Evolutionary conservation across 2,797 vertebrate genomes (phyloP).

Genomic region (Parotocinclus haroldoi): DNA sequence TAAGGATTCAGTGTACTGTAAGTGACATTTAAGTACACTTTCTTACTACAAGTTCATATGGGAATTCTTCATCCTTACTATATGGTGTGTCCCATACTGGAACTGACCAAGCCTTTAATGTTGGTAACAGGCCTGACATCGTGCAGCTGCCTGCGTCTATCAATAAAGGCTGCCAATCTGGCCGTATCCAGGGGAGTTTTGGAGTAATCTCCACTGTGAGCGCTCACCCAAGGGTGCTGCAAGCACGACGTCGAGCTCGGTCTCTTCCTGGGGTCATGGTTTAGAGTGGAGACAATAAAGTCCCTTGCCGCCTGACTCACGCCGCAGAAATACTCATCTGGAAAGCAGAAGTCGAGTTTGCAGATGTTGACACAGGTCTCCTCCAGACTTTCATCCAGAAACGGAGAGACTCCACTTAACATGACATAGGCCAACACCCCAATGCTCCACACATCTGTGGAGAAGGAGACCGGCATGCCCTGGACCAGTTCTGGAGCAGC

Average conservation of each 20-base stretch:
- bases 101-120: conserved; percentile 88
- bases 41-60: background rate
- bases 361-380: conserved; percentile 97
- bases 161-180: conserved; percentile 87
- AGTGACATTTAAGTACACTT: background rate
- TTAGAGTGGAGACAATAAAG: conserved; percentile 84
- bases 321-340: conserved; percentile 83
- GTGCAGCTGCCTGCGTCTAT: conserved; percentile 88
- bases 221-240: conserved; percentile 91
- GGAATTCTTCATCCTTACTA: conserved; percentile 44
- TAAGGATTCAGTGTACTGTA: background rate
- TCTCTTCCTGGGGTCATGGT: conserved; percentile 87
- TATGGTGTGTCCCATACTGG: conserved; percentile 74
- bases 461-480: conserved; percentile 86
- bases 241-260: conserved; percentile 85
- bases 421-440: conserved; percentile 91
- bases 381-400: conserved; percentile 93
- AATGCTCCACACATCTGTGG: conserved; percentile 91
- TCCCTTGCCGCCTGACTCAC: conserved; percentile 91
- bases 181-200: conserved; percentile 88
- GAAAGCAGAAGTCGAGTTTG: conserved; percentile 94
- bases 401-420: conserved; percentile 94
- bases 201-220: conserved; percentile 86
- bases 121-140: conserved; percentile 85
- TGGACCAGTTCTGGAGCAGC: conserved; percentile 93